A percentile compares a stretch with the other conserved stretches of the same genome.
Conservation (phyloP, 1,140 invertebrate genomes). For the Lordiphosa collinella region DNA sequence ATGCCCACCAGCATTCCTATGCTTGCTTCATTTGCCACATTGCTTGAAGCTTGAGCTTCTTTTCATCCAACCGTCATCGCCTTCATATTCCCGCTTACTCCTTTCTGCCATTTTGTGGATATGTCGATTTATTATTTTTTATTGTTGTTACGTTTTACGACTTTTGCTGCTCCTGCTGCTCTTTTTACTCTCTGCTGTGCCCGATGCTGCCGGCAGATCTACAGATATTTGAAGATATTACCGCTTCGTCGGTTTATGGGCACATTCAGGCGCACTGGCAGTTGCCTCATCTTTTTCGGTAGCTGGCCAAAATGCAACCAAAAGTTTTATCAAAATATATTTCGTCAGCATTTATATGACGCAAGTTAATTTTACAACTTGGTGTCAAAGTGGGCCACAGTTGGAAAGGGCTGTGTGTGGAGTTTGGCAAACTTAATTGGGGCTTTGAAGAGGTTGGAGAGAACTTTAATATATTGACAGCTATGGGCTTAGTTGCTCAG, state of each 20-base stretch:
- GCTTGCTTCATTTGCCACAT: conserved; percentile 59
- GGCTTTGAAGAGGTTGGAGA: too few relatives aligned
- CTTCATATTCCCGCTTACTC: conserved; percentile 32
- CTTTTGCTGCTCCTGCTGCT: conserved; percentile 20
- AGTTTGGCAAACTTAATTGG: too few relatives aligned
- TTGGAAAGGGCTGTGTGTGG: too few relatives aligned
- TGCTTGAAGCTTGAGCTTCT: conserved; percentile 28
- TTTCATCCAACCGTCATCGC: conserved; percentile 31
- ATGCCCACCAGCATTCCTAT: conserved; percentile 22
- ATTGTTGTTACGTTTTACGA: conserved; percentile 79
- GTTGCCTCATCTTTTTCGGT: conserved; percentile 34
- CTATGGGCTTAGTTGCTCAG: too few relatives aligned
- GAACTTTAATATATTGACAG: too few relatives aligned
- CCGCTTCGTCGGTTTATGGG: conserved; percentile 37
- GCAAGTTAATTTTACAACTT: conserved; percentile 64
- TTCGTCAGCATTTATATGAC: conserved; percentile 50
- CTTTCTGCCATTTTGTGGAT: conserved; percentile 74
- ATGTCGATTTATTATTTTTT: conserved; percentile 79
- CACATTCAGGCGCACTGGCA: not conserved
- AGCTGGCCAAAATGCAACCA: conserved; percentile 22
- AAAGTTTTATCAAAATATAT: conserved; percentile 60
- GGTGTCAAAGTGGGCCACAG: conserved; percentile 15
- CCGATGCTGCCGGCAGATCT: conserved; percentile 41
- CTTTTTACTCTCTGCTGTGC: not conserved
- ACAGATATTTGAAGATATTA: conserved; percentile 53